These are phyloP conservation scores for Brevimyrus niger DNA, from an alignment of 2,113 vertebrate species.

Conservation along the genomic window DNA sequence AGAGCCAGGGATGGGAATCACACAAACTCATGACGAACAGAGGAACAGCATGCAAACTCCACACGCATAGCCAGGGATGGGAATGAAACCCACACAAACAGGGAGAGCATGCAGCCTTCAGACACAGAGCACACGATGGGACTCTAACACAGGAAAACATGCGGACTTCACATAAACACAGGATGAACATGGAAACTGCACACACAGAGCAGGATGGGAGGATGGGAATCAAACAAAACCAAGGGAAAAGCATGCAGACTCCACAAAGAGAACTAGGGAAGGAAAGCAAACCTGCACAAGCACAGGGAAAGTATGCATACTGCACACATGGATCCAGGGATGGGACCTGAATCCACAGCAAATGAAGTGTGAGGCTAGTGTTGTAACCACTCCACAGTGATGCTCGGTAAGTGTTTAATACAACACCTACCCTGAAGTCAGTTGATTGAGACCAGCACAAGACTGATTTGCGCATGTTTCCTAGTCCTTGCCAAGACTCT, in stretches of 20 bases:
- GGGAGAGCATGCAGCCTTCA: no score
- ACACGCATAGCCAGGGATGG: background rate
- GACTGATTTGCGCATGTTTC: no score
- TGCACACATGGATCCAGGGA: background rate
- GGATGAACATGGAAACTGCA: background rate
- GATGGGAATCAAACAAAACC: background rate
- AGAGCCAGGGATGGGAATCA: background rate
- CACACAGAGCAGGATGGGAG: background rate
- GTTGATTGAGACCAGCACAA: no score
- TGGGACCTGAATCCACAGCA: background rate
- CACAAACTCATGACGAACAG: background rate
- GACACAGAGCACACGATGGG: background rate
- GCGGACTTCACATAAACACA: background rate
- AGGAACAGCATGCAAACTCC: background rate
- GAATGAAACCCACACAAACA: background rate
- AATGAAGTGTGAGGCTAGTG: background rate
- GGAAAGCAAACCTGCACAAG: background rate
- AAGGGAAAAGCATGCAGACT: background rate
- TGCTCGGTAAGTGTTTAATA: background rate
- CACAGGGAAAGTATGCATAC: background rate
- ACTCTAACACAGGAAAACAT: background rate
- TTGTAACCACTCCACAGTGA: background rate
- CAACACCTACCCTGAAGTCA: no score
- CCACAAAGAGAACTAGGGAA: no score
- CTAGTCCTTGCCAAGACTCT: no score